Evolutionary conservation across 37 sponge, comb jelly and placozoan genomes (phyloP), one percentile per base, ranked within the genome.

Genomic region (Cladorhizidae sp.): DNA sequence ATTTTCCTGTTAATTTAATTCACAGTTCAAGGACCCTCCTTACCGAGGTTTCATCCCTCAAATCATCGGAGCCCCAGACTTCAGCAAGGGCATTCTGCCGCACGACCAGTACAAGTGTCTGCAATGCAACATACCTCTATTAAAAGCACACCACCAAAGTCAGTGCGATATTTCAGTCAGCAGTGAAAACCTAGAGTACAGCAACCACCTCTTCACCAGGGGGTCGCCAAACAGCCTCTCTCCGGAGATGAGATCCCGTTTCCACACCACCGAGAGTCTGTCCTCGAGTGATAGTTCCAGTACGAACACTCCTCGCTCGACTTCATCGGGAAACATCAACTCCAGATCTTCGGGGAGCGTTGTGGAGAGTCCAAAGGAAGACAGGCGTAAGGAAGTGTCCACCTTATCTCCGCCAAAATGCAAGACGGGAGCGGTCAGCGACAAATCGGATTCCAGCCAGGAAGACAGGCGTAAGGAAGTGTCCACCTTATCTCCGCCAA

Each of bases 61-160:
- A 25, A 21, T 28, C 14, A 37, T 22, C 6, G 40, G 42, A 11
- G 71, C 80, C 29, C 80, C 80, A 51, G 37, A 70, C 31, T 70
- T 80, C 38, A 52, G 32, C 26, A 54, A 40, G 26, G 57, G 32
- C 26, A 36, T 40, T 14, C 73, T 77, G 1, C 72, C 85, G 21
- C 85, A 84, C 72, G 42, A 75, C 32, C 71, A 58, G 25, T 40
- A 21, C 70, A 63, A 56, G 31, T 84, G 85, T 36, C 41, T 84
- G 49, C 72, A 84, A 49, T 84, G 85, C 72, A 29, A 18, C 62
- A 62, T 76, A 31, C 77, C 41, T 62, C 63, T 62, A 38, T 25
- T 29, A 22, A 76, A 62, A 41, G 41, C 77, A 38, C 42, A 76
- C 57, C 74, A 62, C 3, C 32, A 11, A 25, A 65, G 67, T 65